phyloP scores from a whole-genome alignment of 2,113 vertebrate species.

The Malurus alboscapulatus region DNA sequence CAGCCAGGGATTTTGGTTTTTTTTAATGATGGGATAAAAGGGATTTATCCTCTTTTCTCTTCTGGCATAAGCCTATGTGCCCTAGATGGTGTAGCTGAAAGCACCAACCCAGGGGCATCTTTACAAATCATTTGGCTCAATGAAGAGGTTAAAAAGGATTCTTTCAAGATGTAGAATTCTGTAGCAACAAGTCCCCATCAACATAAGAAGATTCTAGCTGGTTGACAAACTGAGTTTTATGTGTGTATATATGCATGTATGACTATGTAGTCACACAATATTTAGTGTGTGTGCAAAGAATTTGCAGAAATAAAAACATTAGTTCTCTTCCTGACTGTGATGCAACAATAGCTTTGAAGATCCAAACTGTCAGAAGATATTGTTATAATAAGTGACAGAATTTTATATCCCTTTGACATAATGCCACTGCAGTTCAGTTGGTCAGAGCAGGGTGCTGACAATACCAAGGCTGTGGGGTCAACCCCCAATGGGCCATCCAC shows the following conservation, averaged over 20 bases:
- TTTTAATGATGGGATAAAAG: background rate
- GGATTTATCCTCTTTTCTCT: background rate
- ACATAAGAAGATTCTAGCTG: background rate
- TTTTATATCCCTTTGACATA: background rate
- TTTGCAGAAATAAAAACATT: background rate
- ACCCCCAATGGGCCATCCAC: background rate
- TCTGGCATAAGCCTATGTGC: background rate
- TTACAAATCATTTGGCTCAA: background rate
- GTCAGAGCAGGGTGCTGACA: background rate
- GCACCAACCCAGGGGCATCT: background rate
- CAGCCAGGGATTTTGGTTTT: background rate
- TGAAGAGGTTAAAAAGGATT: background rate
- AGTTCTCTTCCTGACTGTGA: background rate
- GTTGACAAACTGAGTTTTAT: background rate
- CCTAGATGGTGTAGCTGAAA: background rate
- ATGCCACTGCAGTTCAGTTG: too few relatives aligned
- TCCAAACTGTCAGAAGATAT: background rate
- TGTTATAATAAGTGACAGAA: background rate
- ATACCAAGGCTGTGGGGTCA: too few relatives aligned
- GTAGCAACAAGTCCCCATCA: background rate
- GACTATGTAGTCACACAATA: background rate
- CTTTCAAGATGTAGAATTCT: background rate
- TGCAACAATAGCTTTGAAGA: background rate
- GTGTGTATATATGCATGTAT: background rate
- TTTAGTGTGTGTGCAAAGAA: rapidly evolving